These are phyloP conservation scores for Sepiola atlantica DNA, from an alignment of 2,888 invertebrate genomes.

Conservation along the genomic window DNA sequence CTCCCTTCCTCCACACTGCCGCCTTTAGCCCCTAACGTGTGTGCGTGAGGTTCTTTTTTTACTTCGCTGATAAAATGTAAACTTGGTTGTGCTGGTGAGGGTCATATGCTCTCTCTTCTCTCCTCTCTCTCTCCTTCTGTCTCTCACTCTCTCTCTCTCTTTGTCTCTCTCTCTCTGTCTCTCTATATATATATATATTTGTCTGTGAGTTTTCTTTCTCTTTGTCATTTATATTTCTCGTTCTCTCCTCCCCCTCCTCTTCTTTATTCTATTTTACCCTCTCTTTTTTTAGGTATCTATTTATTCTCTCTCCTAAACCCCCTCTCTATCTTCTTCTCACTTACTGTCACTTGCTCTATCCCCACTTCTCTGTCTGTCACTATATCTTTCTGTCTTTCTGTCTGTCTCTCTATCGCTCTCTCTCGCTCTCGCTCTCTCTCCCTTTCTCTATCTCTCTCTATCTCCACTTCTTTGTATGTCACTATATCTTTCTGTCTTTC, in stretches of 20 bases:
- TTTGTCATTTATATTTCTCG: too few species aligned
- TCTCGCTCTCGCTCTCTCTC: too few species aligned
- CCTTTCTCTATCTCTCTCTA: neutral
- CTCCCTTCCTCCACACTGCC: too few species aligned
- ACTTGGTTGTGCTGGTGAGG: neutral
- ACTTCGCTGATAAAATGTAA: neutral
- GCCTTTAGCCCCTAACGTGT: neutral
- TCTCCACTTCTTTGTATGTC: neutral
- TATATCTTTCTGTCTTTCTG: neutral
- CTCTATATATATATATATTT: too few species aligned
- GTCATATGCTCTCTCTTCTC: neutral
- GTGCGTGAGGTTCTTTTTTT: neutral
- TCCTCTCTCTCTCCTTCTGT: neutral
- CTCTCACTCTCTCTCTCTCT: slow-evolving; percentile 32
- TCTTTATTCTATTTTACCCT: neutral
- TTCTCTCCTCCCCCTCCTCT: neutral
- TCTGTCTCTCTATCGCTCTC: neutral
- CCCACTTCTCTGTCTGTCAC: neutral
- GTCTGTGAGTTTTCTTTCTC: too few species aligned
- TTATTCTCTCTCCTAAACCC: neutral
- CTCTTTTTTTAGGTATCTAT: too few species aligned
- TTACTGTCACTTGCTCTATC: neutral
- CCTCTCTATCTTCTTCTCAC: neutral
- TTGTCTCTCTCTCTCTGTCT: neutral
- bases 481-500: neutral